A percentile compares a stretch with the other conserved stretches of the same genome.
phyloP scores from a whole-genome alignment of 2,113 vertebrate genomes.

The Corvus hawaiiensis region DNA sequence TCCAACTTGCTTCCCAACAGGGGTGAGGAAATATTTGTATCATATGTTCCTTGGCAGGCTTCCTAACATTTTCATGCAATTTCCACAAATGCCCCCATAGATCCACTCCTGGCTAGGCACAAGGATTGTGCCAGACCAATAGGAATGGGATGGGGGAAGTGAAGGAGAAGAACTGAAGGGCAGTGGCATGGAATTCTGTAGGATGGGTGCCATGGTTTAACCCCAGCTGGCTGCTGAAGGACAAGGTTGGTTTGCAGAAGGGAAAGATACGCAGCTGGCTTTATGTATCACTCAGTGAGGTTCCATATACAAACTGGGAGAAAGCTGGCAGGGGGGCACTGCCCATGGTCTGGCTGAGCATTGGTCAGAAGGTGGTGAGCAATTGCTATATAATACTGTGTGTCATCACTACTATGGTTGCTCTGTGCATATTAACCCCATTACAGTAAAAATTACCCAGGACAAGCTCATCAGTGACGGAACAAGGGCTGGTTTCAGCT shows the following conservation, averaged over 20 bases:
- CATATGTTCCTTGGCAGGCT: background rate
- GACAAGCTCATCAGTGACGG: background rate
- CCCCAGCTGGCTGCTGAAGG: background rate
- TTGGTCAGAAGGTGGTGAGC: background rate
- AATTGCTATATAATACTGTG: background rate
- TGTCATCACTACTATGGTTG: background rate
- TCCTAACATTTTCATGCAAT: background rate
- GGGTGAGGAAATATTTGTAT: background rate
- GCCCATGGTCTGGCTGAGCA: background rate
- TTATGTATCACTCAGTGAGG: background rate
- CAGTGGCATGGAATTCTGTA: background rate
- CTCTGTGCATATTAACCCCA: background rate
- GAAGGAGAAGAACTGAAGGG: background rate
- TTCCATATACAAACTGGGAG: background rate
- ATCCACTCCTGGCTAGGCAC: background rate
- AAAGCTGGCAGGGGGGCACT: background rate
- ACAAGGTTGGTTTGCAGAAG: background rate
- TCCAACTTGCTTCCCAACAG: background rate
- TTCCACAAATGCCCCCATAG: background rate
- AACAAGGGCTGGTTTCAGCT: background rate
- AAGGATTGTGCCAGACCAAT: background rate
- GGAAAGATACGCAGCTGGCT: background rate
- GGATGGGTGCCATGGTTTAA: background rate
- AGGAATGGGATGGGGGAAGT: background rate
- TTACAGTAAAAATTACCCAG: background rate